Evolutionary conservation across 1,140 invertebrate genomes (phyloP), one percentile per base, ranked within the genome.

Genomic region (Orius laevigatus): DNA sequence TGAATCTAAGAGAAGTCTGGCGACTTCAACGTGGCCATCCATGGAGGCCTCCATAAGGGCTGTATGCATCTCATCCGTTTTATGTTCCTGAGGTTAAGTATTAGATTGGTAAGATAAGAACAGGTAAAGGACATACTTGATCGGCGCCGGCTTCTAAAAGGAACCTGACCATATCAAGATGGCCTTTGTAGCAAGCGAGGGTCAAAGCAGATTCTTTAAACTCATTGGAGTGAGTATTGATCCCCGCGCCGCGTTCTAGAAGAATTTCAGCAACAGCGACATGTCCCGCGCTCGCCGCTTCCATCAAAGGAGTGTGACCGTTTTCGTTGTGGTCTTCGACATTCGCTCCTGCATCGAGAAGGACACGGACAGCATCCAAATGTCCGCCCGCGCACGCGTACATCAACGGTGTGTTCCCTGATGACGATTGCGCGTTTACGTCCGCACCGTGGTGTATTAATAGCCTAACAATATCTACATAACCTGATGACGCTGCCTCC

Each of bases 21-120:
- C 79, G 18, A 98, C 93, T 67, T 98, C 91, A 0, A 98, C 80
- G 65, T 99, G 94, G 2, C 95, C 95, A 70, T 98, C 95, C 94
- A 98, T 98, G 25, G 91, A 95, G 16, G 95, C 94, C 68, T 99
- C 95, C 93, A 98, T 98, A 2, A 99, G 68, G 18, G 95, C 94
- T 1, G 94, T 98, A 67, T 98, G 94, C 92, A 98, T 96, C 69
- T 98, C 95, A 66, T 98, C 93, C 1, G 93, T 95, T 71, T 95
- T 94, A 70, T 97, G 89, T 68, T 97, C 91, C 68, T 74, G 36
- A 25, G 54, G 52, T 50, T 36, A 53, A 43, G n/a, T 8, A 35
- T n/a, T 33, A 45, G 32, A 9, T 25, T n/a, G 8, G 20, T 16
- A 41, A 41, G 14, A 41, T 15, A 9, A 10, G 25, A 6, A 18